Evolutionary conservation across 1,140 invertebrate genomes (phyloP), one percentile per base, ranked within the genome.

Genomic region (Drosophila triauraria): DNA sequence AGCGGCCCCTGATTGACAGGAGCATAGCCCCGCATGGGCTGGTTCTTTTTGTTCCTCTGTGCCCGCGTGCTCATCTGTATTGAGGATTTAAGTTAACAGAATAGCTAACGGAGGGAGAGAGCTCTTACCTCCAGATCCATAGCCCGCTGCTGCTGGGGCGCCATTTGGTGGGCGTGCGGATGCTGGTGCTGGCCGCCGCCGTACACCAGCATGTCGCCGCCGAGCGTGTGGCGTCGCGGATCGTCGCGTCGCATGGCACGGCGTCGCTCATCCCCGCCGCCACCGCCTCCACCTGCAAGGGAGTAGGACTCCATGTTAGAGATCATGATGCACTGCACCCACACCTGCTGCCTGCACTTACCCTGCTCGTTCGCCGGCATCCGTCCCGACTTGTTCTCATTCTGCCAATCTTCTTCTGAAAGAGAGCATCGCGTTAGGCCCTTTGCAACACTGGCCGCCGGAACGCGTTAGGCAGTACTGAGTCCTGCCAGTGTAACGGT

Each of bases 1-100:
- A 97, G 93, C 93, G 96, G 95, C 2, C 95, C 95, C 81, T 96
- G 96, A 64, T 95, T 95, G 8, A 95, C 95, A 6, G 95, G 95
- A 15, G 95, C 95, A 92, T 97, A 97, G 3, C 96, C 95, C 40
- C 96, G 94, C 17, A 96, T 95, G 40, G 96, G 94, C 38, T 95
- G 94, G 50, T 95, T 95, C 95, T 93, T 93, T 64, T 93, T 93
- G 47, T 82, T 91, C 57, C 92, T 91, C 27, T 91, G 92, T 32
- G 90, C 80, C 3, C 92, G 83, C n/a, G 86, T 91, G 56, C 92
- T 91, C 92, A 93, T 93, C 92, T 93, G n/a, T n/a, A n/a, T n/a
- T n/a, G n/a, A n/a, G n/a, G n/a, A n/a, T n/a, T n/a, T n/a, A n/a
- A n/a, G n/a, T n/a, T 13, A n/a, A 10, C 50, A 57, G 93, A 9